Percentiles rank a stretch among this genome's conserved stretches.
Evolutionary conservation across 1,140 invertebrate genomes (phyloP).

Genomic region (Hyles euphorbiae): DNA sequence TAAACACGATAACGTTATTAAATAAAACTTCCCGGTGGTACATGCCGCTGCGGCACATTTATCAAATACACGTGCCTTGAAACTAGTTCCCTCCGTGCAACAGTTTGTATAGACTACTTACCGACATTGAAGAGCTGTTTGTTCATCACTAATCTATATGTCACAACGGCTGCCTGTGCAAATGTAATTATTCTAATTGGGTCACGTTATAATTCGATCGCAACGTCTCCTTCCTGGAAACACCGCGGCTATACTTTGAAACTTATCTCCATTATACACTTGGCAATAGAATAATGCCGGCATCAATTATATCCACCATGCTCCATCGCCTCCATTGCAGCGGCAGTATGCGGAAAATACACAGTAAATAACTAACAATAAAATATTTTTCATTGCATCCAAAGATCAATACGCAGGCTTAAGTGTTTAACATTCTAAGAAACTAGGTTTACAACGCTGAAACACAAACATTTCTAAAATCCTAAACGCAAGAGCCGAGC

Average conservation of each 20-base stretch:
- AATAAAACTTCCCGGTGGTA: slow-evolving; percentile 20
- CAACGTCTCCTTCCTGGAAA: slow-evolving; percentile 35
- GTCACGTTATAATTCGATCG: slow-evolving; percentile 32
- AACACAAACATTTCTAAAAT: slow-evolving; percentile 64
- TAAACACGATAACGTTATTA: slow-evolving; percentile 20
- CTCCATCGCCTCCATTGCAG: too few relatives aligned
- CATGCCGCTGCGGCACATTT: slow-evolving; percentile 22
- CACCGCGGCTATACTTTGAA: slow-evolving; percentile 23
- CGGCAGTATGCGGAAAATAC: too few relatives aligned
- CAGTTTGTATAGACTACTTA: slow-evolving; percentile 31
- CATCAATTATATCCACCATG: too few relatives aligned
- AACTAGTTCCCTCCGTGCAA: slow-evolving; percentile 24
- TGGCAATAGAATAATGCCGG: slow-evolving; percentile 16
- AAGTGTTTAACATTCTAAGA: slow-evolving; percentile 34
- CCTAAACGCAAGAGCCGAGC: slow-evolving; percentile 45
- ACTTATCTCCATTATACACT: slow-evolving; percentile 26
- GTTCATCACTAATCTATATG: slow-evolving; percentile 29
- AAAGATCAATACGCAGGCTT: slow-evolving; percentile 7
- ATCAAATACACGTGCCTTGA: slow-evolving; percentile 34
- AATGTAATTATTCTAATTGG: slow-evolving; percentile 30
- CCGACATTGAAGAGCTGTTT: slow-evolving; percentile 20
- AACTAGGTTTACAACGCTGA: slow-evolving; percentile 63
- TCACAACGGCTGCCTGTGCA: slow-evolving; percentile 27
- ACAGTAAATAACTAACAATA: too few relatives aligned
- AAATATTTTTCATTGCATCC: not conserved